Percentiles rank a stretch among this genome's conserved stretches.
phyloP scores from a whole-genome alignment of 1,140 invertebrate genomes.

The Dinoponera quadriceps region DNA sequence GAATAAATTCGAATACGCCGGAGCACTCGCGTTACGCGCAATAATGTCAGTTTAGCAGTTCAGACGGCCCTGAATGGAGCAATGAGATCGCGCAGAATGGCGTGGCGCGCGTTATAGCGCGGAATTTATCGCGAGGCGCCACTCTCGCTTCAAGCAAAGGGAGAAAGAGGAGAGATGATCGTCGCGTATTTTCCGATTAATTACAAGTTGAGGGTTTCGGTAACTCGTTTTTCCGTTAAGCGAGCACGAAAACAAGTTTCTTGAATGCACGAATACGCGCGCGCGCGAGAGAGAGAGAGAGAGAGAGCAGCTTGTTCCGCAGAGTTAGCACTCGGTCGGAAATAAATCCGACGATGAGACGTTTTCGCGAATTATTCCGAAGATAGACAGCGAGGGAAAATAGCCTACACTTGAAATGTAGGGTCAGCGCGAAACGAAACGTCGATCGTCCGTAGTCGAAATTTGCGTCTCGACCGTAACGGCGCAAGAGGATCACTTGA shows the following conservation, averaged over 20 bases:
- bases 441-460: not conserved
- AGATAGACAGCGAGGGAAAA: not conserved
- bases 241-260: no score
- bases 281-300: no score
- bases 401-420: not conserved
- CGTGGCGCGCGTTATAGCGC: slow-evolving; percentile 12
- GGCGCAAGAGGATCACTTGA: not conserved
- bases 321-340: no score
- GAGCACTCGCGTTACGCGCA: slow-evolving; percentile 39
- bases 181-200: not conserved
- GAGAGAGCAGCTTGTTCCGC: no score
- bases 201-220: not conserved
- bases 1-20: slow-evolving; percentile 63
- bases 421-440: not conserved
- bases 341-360: not conserved
- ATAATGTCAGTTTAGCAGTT: slow-evolving; percentile 51
- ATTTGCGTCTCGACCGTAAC: not conserved
- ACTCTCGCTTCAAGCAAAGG: slow-evolving; percentile 15
- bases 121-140: slow-evolving; percentile 33
- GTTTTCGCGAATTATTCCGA: not conserved
- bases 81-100: slow-evolving; percentile 42
- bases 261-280: no score
- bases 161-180: not conserved
- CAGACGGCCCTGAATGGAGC: slow-evolving; percentile 9
- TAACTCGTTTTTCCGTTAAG: not conserved